Percentiles rank a stretch among this genome's conserved stretches.
Conservation (phyloP, 2,797 vertebrate species). For the Lepilemur septentrionalis region DNA sequence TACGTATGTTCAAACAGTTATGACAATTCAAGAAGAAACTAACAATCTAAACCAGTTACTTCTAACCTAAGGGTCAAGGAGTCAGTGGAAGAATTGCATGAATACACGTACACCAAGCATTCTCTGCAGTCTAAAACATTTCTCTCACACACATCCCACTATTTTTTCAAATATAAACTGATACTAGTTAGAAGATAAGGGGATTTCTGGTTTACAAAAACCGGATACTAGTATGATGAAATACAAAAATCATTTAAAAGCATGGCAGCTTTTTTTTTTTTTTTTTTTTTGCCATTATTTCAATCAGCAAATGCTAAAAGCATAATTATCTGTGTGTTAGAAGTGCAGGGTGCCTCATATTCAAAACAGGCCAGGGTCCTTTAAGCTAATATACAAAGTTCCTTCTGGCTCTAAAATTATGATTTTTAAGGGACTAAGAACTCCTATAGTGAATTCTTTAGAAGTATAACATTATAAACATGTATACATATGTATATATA, state of each 20-base stretch:
- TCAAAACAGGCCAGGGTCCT: background rate
- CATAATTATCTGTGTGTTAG: background rate
- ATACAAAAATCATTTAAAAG: slow-evolving; percentile 12
- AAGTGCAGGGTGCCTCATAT: background rate
- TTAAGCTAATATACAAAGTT: background rate
- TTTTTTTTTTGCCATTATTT: background rate
- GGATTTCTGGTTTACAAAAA: background rate
- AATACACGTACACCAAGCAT: background rate
- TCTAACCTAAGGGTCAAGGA: background rate
- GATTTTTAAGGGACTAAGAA: slow-evolving; percentile 17
- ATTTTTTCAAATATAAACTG: slow-evolving; percentile 18
- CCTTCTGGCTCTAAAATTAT: background rate
- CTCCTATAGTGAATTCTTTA: background rate
- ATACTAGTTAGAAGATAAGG: background rate
- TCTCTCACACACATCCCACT: background rate
- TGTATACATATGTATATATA: background rate
- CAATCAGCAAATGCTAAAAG: background rate
- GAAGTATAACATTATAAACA: background rate
- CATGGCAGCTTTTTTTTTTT: background rate
- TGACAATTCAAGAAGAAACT: background rate
- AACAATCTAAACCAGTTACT: slow-evolving; percentile 43
- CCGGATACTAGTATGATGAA: background rate
- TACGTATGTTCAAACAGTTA: background rate
- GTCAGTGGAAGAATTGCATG: background rate
- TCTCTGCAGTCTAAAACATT: background rate